These are phyloP conservation scores for Drosophila kanekoi DNA, from an alignment of 2,888 invertebrate species.

Conservation along the genomic window DNA sequence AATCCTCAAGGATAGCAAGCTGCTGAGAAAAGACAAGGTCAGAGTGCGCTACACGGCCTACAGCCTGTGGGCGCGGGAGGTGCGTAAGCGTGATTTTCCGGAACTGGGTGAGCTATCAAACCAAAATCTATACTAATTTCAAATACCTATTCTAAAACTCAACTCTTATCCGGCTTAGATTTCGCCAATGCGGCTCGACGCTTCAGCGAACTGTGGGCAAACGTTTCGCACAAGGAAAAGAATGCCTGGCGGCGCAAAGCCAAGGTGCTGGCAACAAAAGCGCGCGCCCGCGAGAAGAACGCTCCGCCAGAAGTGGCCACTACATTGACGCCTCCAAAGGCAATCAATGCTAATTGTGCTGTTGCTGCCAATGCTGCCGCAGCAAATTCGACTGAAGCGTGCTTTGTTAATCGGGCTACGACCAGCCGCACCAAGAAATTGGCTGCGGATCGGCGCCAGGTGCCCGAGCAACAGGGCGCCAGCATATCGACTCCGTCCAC, in stretches of 20 bases:
- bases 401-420: slow-evolving; percentile 80
- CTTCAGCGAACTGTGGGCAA: slow-evolving; percentile 95
- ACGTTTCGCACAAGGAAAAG: slow-evolving; percentile 89
- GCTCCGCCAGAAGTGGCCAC: slow-evolving; percentile 5
- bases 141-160: too few species aligned
- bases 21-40: slow-evolving; percentile 92
- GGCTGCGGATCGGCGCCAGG: slow-evolving; percentile 73
- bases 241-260: slow-evolving; percentile 93
- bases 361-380: not conserved
- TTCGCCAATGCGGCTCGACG: slow-evolving; percentile 93
- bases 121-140: not conserved
- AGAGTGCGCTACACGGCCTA: slow-evolving; percentile 94
- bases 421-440: slow-evolving; percentile 82
- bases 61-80: slow-evolving; percentile 95
- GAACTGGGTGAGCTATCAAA: slow-evolving; percentile 64
- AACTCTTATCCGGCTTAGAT: slow-evolving; percentile 86
- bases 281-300: slow-evolving; percentile 62
- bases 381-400: not conserved
- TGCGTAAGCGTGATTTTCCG: slow-evolving; percentile 86
- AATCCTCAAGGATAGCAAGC: slow-evolving; percentile 89
- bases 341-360: slow-evolving; percentile 35
- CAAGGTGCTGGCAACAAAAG: slow-evolving; percentile 85
- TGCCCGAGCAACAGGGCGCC: slow-evolving; percentile 6
- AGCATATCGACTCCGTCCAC: slow-evolving; percentile 23
- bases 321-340: not conserved